These are phyloP conservation scores for Rapana venosa DNA, from an alignment of 2,888 invertebrate genomes.

Conservation along the genomic window DNA sequence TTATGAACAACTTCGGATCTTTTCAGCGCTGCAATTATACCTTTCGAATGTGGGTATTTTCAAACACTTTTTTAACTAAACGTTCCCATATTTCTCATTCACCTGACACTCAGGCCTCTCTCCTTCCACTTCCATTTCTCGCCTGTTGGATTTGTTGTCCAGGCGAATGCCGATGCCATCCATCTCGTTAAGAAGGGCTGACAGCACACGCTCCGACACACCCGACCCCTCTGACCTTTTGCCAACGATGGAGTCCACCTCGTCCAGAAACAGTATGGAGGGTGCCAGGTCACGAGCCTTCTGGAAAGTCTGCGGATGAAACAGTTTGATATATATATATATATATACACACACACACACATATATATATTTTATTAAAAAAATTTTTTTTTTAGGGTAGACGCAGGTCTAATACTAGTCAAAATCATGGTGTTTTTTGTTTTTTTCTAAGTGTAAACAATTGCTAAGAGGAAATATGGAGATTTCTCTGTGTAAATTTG, in stretches of 20 bases:
- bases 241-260: constrained; percentile 81
- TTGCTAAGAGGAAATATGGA: too few relatives aligned
- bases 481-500: too few relatives aligned
- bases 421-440: too few relatives aligned
- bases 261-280: constrained; percentile 83
- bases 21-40: too few relatives aligned
- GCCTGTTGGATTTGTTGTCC: constrained; percentile 60
- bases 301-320: constrained; percentile 80
- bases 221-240: constrained; percentile 75
- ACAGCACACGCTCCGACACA: constrained; percentile 82
- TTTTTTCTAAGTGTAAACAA: too few relatives aligned
- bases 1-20: too few relatives aligned
- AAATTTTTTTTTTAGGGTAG: too few relatives aligned
- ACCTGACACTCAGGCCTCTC: not conserved
- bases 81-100: not conserved
- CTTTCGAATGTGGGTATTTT: too few relatives aligned
- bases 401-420: too few relatives aligned
- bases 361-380: not conserved
- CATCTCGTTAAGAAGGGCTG: constrained; percentile 84
- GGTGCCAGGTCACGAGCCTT: constrained; percentile 83
- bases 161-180: constrained; percentile 82
- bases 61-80: not conserved
- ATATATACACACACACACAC: not conserved
- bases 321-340: too few relatives aligned
- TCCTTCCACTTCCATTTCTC: not conserved